Conservation (phyloP, 92 coral and sea anemone species). For the Micromussa lordhowensis region DNA sequence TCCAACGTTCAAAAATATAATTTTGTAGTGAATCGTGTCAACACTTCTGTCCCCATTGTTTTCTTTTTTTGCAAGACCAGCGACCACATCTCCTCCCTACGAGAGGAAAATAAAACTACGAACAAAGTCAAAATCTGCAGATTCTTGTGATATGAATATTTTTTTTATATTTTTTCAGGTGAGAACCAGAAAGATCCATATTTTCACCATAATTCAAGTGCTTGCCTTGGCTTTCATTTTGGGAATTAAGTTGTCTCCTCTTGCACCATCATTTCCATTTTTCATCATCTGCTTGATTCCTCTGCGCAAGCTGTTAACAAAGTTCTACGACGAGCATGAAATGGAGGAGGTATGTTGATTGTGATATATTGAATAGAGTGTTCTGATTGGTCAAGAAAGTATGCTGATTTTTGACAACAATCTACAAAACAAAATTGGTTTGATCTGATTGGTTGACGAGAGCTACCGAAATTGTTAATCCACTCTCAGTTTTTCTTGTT, state of each 20-base stretch:
- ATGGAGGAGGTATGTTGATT: conserved; percentile 79
- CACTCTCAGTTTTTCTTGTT: no score
- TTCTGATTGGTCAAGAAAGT: neutral
- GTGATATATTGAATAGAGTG: neutral
- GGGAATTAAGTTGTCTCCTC: conserved; percentile 77
- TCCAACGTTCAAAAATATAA: no score
- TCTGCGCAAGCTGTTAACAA: conserved; percentile 71
- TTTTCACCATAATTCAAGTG: conserved; percentile 81
- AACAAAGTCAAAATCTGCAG: no score
- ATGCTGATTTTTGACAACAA: neutral
- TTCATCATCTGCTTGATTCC: conserved; percentile 96
- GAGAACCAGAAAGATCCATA: conserved; percentile 78
- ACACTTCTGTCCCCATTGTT: no score
- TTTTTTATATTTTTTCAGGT: conserved; percentile 59
- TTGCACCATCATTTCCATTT: conserved; percentile 95
- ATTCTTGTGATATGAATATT: no score
- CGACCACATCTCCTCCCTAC: no score
- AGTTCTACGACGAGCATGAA: conserved; percentile 77
- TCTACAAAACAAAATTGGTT: neutral
- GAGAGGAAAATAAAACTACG: no score
- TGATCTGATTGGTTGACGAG: neutral
- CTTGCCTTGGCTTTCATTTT: conserved; percentile 73
- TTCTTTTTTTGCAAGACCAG: no score
- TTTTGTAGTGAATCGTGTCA: no score
- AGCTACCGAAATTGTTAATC: no score